phyloP scores from a whole-genome alignment of 2,888 invertebrate genomes.

The Morpho helenor region DNA sequence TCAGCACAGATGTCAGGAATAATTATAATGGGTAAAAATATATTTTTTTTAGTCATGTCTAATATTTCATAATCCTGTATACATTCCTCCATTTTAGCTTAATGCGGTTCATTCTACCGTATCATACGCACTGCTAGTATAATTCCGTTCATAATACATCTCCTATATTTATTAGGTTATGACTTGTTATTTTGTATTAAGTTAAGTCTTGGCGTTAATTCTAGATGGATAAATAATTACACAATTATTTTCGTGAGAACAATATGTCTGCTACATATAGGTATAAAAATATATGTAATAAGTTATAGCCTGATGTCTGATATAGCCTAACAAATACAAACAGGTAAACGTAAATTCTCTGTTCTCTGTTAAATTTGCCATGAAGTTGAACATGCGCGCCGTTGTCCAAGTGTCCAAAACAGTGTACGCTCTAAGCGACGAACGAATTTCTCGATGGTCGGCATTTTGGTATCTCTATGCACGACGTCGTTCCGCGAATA shows the following conservation, averaged over 20 bases:
- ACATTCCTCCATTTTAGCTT: not conserved
- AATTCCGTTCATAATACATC: constrained; percentile 1
- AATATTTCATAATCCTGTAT: not conserved
- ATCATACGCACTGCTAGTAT: constrained; percentile 8
- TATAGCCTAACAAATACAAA: not conserved
- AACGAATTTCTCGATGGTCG: no score
- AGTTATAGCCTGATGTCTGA: not conserved
- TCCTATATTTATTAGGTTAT: constrained; percentile 2
- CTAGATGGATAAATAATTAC: not conserved
- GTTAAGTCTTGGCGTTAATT: not conserved
- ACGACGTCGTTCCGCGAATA: no score
- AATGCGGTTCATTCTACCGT: constrained; percentile 7
- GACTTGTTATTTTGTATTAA: not conserved
- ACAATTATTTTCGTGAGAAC: not conserved
- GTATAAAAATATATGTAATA: no score
- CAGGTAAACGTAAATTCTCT: no score
- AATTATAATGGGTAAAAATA: no score
- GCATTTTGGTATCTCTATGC: no score
- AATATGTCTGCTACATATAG: not conserved
- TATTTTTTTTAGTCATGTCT: not conserved
- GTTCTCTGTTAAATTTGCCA: no score
- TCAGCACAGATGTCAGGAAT: no score
- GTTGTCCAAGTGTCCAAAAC: no score
- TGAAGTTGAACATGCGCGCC: no score
- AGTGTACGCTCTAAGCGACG: no score